These are phyloP conservation scores for Varanus salvator DNA, from an alignment of 2,113 vertebrate species.

Conservation along the genomic window DNA sequence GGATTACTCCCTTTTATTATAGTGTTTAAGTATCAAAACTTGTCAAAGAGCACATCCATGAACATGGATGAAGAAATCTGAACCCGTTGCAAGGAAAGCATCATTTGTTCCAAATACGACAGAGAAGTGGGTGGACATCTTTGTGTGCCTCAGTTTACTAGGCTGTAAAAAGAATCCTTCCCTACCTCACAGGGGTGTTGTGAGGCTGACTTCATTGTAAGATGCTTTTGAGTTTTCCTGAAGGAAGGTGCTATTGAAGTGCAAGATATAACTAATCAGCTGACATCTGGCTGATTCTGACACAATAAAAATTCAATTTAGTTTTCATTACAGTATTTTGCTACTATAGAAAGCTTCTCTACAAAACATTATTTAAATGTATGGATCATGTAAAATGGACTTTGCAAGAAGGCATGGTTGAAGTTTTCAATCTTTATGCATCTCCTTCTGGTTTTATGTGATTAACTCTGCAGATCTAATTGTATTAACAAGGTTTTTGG, in stretches of 20 bases:
- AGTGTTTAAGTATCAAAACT: not conserved
- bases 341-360: conserved; percentile 43
- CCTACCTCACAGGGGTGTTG: conserved; percentile 62
- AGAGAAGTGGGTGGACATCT: not conserved
- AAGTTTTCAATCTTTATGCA: conserved; percentile 39
- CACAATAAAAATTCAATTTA: conserved; percentile 36
- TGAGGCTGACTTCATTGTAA: conserved; percentile 53
- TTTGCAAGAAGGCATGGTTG: conserved; percentile 37
- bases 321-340: conserved; percentile 52
- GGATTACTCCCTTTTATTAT: not conserved
- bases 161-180: conserved; percentile 34
- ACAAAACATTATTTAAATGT: conserved; percentile 35
- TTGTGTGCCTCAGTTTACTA: conserved; percentile 32
- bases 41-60: not conserved
- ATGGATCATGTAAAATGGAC: conserved; percentile 39
- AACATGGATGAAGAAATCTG: not conserved
- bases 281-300: not conserved
- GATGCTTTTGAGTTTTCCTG: conserved; percentile 42
- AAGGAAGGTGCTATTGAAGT: conserved; percentile 28
- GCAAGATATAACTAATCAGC: conserved; percentile 22
- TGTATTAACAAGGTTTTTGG: conserved; percentile 35
- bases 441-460: conserved; percentile 42
- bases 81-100: not conserved
- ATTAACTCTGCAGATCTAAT: conserved; percentile 50
- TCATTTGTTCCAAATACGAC: not conserved